These are phyloP conservation scores for Myotis daubentonii DNA, from an alignment of 2,797 vertebrate genomes.

Conservation along the genomic window DNA sequence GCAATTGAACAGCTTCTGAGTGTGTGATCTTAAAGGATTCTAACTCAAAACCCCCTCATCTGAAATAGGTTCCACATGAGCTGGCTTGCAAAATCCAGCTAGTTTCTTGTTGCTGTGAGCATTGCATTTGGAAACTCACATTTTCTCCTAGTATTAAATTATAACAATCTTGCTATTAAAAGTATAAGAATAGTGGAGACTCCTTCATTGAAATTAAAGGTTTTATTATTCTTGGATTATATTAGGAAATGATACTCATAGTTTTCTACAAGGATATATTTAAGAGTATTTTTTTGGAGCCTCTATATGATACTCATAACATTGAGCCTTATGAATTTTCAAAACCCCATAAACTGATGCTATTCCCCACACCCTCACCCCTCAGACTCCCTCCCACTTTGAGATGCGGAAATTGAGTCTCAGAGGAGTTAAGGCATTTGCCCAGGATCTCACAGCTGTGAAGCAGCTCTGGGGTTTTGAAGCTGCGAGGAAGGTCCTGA, in stretches of 20 bases:
- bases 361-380: neutral
- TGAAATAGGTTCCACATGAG: slow-evolving; percentile 80
- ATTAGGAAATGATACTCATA: slow-evolving; percentile 42
- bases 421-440: neutral
- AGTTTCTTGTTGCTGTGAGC: slow-evolving; percentile 70
- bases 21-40: slow-evolving; percentile 70
- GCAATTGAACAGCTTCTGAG: slow-evolving; percentile 77
- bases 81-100: slow-evolving; percentile 75
- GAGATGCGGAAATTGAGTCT: neutral
- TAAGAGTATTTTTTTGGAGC: neutral
- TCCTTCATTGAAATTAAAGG: slow-evolving; percentile 43
- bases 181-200: slow-evolving; percentile 71
- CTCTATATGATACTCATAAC: neutral
- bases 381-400: rapidly evolving
- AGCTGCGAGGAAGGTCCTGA: neutral
- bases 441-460: neutral
- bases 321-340: neutral
- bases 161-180: slow-evolving; percentile 73
- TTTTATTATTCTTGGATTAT: slow-evolving; percentile 26
- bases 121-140: slow-evolving; percentile 76
- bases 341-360: neutral
- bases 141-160: slow-evolving; percentile 73
- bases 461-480: neutral
- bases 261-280: slow-evolving; percentile 22
- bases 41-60: neutral